phyloP scores from a whole-genome alignment of 1,140 invertebrate species.

The Lerema accius region DNA sequence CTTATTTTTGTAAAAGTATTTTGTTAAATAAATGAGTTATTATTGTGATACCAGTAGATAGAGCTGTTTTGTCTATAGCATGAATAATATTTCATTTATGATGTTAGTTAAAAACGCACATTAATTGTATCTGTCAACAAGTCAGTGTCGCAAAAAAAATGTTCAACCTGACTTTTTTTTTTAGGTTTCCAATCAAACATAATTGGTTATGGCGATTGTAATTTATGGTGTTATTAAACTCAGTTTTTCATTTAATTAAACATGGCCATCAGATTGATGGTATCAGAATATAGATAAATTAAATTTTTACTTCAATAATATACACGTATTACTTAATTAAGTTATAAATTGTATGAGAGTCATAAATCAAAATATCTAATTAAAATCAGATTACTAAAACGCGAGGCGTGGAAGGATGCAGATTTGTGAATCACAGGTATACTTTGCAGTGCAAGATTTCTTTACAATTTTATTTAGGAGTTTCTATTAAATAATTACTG shows the following conservation, averaged over 20 bases:
- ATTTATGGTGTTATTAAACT: slow-evolving; percentile 1
- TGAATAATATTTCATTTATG: too few relatives aligned
- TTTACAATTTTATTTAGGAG: too few relatives aligned
- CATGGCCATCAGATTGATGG: neutral
- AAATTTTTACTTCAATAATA: neutral
- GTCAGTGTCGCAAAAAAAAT: neutral
- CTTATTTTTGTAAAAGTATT: too few relatives aligned
- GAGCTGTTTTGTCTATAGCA: too few relatives aligned
- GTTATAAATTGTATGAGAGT: slow-evolving; percentile 15
- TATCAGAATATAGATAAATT: neutral
- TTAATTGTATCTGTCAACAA: neutral
- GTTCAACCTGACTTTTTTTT: neutral
- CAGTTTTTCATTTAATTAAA: neutral
- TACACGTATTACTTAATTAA: slow-evolving; percentile 3
- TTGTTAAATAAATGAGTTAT: too few relatives aligned
- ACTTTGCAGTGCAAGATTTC: slow-evolving; percentile 4
- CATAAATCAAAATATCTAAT: slow-evolving; percentile 23
- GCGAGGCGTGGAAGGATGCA: slow-evolving; percentile 1
- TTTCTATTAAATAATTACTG: too few relatives aligned
- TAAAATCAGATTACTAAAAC: slow-evolving; percentile 27
- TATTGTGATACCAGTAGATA: too few relatives aligned
- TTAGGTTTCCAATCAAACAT: neutral
- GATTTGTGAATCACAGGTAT: neutral
- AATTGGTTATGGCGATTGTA: neutral
- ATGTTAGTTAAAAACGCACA: neutral